Base-by-base conservation (phyloP, 2,888 invertebrate species). In the Andrena bucephala region DNA sequence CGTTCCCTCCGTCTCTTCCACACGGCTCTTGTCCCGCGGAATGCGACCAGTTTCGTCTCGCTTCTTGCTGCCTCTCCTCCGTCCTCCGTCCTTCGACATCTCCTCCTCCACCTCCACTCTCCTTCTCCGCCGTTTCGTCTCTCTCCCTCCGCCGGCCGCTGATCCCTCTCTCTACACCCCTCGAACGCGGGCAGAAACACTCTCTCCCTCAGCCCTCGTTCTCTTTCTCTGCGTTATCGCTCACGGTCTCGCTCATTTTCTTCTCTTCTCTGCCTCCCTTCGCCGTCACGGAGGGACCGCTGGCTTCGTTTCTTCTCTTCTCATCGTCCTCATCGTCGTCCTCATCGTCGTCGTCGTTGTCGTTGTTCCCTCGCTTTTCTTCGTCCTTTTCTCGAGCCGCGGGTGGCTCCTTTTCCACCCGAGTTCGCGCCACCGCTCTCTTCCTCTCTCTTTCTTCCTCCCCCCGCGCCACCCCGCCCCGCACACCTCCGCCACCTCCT, bases 41-140 rank as follows among this genome's bases (percentile, higher is more conserved):
- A 93, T 93, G 93, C 93, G 92, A 93, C 93, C 93, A 93, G 92
- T 91, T 91, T 90, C 90, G 89, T 88, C 86, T 87, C 88, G 89
- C 91, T 89, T 89, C 90, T 89, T 85, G 88, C 87, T 74, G 87
- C 74, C 85, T 89, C 87, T 85, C 78, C 90, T 85, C 57, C 86
- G 89, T 91, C 89, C 89, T 90, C 90, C 91, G 87, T 72, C 81
- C 52, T 78, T 73, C 71, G 42, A 42, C 42, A 42, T 60, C 65
- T 52, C 77, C 84, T 71, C 69, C 67, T 76, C 24, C 13, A 48
- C 5, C 20, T 31, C 54, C 73, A 27, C 75, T 66, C 74, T 52
- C 80, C 80, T 69, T 70, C 62, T 8, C 33, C 42, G 63, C 65
- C 66, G 79, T 62, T 67, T 70, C 66, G 52, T 48, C 65, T 63